Evolutionary conservation across 2,113 vertebrate genomes (phyloP).

Genomic region (Syrmaticus mikado): DNA sequence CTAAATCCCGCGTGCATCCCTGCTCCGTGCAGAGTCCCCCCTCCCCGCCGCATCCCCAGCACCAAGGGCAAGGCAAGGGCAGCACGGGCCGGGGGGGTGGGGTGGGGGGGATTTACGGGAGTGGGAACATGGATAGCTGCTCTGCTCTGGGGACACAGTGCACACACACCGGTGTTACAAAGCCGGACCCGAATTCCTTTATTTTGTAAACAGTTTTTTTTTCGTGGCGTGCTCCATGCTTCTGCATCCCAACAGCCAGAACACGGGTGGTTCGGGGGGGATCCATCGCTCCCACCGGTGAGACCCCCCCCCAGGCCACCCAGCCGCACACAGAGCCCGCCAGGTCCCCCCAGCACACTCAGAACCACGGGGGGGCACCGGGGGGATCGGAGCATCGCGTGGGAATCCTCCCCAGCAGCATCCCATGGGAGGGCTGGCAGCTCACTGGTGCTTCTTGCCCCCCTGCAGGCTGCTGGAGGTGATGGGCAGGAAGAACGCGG

Average conservation of each 20-base stretch:
- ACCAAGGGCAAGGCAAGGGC: neutral
- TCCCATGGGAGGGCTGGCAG: fast-evolving
- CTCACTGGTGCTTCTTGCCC: conserved; percentile 84
- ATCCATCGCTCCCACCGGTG: neutral
- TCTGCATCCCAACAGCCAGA: fast-evolving
- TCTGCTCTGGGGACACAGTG: neutral
- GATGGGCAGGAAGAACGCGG: conserved; percentile 80
- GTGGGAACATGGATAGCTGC: neutral
- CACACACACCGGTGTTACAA: neutral
- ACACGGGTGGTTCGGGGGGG: neutral
- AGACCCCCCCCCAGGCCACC: too few relatives aligned
- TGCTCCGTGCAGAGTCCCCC: neutral
- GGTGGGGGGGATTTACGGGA: too few relatives aligned
- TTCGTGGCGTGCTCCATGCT: fast-evolving
- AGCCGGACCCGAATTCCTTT: neutral
- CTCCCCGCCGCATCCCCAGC: neutral
- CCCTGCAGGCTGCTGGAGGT: neutral
- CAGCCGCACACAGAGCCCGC: fast-evolving
- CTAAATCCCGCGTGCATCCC: neutral
- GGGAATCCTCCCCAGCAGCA: neutral
- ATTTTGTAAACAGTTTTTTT: conserved; percentile 24
- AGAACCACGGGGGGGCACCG: fast-evolving
- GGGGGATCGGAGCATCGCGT: neutral
- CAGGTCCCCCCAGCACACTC: fast-evolving
- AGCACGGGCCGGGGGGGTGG: neutral